Base-by-base conservation (phyloP, 2,113 vertebrate species). In the Ancistrus triradiatus region DNA sequence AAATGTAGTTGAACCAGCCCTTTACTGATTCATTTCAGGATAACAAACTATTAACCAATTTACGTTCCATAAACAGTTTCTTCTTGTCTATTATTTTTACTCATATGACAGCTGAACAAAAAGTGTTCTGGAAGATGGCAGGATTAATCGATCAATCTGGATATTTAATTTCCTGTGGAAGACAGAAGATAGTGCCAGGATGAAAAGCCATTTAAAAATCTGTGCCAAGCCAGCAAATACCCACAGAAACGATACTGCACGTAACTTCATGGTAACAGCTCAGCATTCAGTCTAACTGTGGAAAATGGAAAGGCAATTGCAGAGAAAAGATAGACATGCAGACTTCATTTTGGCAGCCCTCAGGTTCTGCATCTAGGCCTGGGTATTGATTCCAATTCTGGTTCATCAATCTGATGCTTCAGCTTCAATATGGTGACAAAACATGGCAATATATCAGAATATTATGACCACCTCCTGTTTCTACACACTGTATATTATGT, bases 91-190 rank as follows among this genome's bases (percentile, higher is more conserved):
- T 66, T 19, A n/a, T 7, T 19, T 6, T 4, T 51, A 21, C 24
- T 64, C 15, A 46, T 28, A 63, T 22, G 37, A 14, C 22, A n/a
- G 35, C 38, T 52, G 10, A 42, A 35, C 11, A n/a, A 18, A 24
- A 35, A 60, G 38, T 2, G 24, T 43, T 50, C 52, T 18, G 46
- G 62, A 69, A 22, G 43, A 31, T 7, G 46, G 48, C 67, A 75
- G 70, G 61, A 59, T 78, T 63, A 13, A 43, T 81, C 69, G 40
- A 64, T 51, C 56, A 64, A 50, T 67, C 70, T 59, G 43, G 11
- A 53, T 59, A 58, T 80, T 80, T 82, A 72, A 82, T 83, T 80
- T 84, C 83, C 82, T 78, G 67, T 70, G 51, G 59, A 53, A 17
- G 59, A 72, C 48, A 48, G 55, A 67, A 33, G 31, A 37, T 7